These are phyloP conservation scores for Ennomos erosarius DNA, from an alignment of 2,888 invertebrate species.

Conservation along the genomic window DNA sequence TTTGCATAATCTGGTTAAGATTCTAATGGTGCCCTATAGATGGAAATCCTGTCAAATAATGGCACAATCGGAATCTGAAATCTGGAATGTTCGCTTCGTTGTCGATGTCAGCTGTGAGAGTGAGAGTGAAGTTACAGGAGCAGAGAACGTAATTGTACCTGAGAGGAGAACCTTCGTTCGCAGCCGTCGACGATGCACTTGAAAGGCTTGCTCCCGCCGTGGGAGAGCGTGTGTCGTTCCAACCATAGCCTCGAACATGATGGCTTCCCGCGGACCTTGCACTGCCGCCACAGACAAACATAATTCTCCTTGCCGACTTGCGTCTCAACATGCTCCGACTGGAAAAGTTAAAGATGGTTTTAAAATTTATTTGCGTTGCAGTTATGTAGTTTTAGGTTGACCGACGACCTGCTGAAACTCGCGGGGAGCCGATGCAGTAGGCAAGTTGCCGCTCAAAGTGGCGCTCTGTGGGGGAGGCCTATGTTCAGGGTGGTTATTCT, in stretches of 20 bases:
- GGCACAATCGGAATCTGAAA: no score
- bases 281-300: constrained; percentile 96
- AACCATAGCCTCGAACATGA: constrained; percentile 97
- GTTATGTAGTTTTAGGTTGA: no score
- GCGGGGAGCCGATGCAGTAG: no score
- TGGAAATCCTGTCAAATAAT: no score
- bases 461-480: no score
- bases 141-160: constrained; percentile 84
- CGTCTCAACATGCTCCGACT: constrained; percentile 93
- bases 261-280: constrained; percentile 96
- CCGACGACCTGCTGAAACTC: no score
- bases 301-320: constrained; percentile 94
- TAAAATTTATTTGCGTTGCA: neutral
- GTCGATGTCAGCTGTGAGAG: neutral
- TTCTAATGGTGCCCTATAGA: no score
- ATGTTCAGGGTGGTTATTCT: no score
- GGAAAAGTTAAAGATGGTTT: constrained; percentile 51
- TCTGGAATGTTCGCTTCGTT: no score
- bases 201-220: constrained; percentile 97
- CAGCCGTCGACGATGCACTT: constrained; percentile 98
- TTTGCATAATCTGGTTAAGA: no score
- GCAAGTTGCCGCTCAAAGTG: no score
- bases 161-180: constrained; percentile 93
- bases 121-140: constrained; percentile 2
- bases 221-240: constrained; percentile 95